Base-by-base conservation (phyloP, 2,888 invertebrate species). In the Palloptera scutellata region DNA sequence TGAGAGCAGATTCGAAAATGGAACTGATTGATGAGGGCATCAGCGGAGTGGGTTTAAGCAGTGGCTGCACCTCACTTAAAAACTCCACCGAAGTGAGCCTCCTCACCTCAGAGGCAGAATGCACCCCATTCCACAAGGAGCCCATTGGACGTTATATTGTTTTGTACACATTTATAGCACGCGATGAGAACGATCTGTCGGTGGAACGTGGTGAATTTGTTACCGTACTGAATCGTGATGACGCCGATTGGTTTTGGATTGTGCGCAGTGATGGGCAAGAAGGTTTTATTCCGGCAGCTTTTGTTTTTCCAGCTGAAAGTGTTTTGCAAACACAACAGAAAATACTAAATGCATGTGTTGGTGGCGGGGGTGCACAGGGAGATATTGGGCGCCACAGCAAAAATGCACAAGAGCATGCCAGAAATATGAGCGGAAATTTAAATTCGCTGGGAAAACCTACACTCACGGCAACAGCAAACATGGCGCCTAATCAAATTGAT, bases 171-270 rank as follows among this genome's bases (percentile, higher is more conserved):
- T 97, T 97, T 82, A 92, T 94, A 51, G 96, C 96, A 0, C 86
- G 95, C 45, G 96, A 97, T 81, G 97, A 97, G 82, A 96, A 97
- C 79, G 97, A 97, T 83, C 92, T 97, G 0, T 94, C 93, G 51
- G 97, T 97, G 1, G 95, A 96, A 78, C 87, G 96, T 59, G 97
- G 97, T 0, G 97, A 97, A 83, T 94, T 97, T 86, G 96, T 97
- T n/a, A 96, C 96, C 67, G 95, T 97, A 13, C 86, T 97, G 65
- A 97, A 97, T 85, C 89, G 94, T 78, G 97, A 97, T 83, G 97
- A 97, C 85, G 93, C 95, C 0, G 96, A 97, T 84, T 97, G 97
- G 97, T 97, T 93, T 84, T 97, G 97, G 97, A 94, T 97, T 63
- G 91, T 95, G 51, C 88, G 96, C 74, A 93, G 93, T 75, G 95